Evolutionary conservation across 2,113 vertebrate species (phyloP).

Genomic region (Thamnaconus septentrionalis): DNA sequence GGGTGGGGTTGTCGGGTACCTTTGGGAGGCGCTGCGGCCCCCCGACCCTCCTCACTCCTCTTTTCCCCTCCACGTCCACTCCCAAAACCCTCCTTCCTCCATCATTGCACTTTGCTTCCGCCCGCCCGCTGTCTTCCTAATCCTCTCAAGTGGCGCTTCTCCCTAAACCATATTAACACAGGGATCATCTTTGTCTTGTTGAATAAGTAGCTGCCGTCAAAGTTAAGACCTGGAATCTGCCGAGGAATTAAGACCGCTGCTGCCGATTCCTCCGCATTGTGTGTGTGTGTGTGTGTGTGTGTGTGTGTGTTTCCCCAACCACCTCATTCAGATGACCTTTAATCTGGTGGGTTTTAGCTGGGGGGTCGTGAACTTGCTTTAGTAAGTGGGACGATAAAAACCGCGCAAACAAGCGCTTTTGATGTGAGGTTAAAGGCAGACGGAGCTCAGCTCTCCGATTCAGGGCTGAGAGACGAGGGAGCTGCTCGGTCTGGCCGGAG

Average conservation of each 20-base stretch:
- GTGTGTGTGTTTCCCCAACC: too few species aligned
- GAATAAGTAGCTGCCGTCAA: conserved; percentile 45
- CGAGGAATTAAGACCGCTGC: conserved; percentile 32
- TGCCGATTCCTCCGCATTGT: too few species aligned
- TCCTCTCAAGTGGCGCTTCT: conserved; percentile 57
- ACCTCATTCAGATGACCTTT: too few species aligned
- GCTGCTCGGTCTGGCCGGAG: background rate
- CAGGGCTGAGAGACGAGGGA: conserved; percentile 18
- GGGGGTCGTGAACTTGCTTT: too few species aligned
- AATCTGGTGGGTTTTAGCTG: too few species aligned
- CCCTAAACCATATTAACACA: conserved; percentile 62
- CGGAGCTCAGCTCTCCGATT: conserved; percentile 18
- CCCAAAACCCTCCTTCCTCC: conserved; percentile 2
- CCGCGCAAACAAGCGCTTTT: too few species aligned
- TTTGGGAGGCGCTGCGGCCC: conserved; percentile 40
- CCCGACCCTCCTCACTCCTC: conserved; percentile 2
- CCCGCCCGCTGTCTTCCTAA: conserved; percentile 37
- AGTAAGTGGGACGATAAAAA: too few species aligned
- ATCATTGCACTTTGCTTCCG: conserved; percentile 28
- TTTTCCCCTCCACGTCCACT: background rate
- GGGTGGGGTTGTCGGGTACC: conserved; percentile 54
- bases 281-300: too few species aligned
- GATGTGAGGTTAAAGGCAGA: background rate
- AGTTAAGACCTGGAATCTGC: conserved; percentile 27
- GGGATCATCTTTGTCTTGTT: conserved; percentile 56